These are phyloP conservation scores for Leptopterna dolabrata DNA, from an alignment of 2,888 invertebrate species.

Conservation along the genomic window DNA sequence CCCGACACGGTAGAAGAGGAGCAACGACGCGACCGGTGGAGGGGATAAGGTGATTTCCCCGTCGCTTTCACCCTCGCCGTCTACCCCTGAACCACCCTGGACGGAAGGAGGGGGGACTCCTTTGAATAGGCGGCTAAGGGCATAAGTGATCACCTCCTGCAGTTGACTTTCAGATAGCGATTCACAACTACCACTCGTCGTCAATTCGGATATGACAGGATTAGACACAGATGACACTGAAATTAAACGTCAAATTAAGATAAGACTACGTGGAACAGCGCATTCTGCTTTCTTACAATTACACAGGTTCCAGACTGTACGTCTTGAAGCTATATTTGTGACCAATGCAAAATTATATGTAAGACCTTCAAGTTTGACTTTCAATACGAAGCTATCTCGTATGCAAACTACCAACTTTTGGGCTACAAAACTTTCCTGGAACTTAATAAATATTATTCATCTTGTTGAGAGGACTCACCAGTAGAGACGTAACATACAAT, in stretches of 20 bases:
- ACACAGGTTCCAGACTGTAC: too few relatives aligned
- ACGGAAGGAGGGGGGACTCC: conserved; percentile 64
- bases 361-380: too few relatives aligned
- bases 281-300: too few relatives aligned
- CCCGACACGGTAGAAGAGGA: conserved; percentile 59
- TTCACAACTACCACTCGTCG: conserved; percentile 63
- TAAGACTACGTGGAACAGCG: neutral
- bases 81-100: conserved; percentile 4
- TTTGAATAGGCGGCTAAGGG: conserved; percentile 68
- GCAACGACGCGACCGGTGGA: conserved; percentile 58
- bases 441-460: too few relatives aligned
- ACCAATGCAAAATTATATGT: too few relatives aligned
- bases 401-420: neutral
- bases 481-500: conserved; percentile 86
- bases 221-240: conserved; percentile 66
- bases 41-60: conserved; percentile 50
- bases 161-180: conserved; percentile 67
- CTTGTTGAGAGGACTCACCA: conserved; percentile 70
- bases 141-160: conserved; percentile 70
- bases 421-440: too few relatives aligned
- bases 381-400: too few relatives aligned
- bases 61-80: neutral
- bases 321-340: too few relatives aligned
- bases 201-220: conserved; percentile 67
- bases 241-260: conserved; percentile 8